These are phyloP conservation scores for Leptinotarsa peninsularis DNA, from an alignment of 2,888 invertebrate species.

Conservation along the genomic window DNA sequence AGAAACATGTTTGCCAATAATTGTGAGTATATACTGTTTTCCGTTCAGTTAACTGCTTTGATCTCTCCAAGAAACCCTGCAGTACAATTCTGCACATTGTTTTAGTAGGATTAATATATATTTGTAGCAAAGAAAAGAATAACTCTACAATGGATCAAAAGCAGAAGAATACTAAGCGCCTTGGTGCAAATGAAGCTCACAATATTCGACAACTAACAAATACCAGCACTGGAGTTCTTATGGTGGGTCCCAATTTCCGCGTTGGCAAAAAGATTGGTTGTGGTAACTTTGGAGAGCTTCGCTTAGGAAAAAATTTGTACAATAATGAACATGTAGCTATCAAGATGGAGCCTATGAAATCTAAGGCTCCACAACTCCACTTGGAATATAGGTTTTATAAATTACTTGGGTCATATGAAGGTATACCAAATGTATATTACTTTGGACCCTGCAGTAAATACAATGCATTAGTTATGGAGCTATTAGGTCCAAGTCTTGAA, in stretches of 20 bases:
- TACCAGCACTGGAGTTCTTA: conserved; percentile 88
- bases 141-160: conserved; percentile 39
- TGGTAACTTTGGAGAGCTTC: conserved; percentile 99
- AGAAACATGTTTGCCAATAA: conserved; percentile 65
- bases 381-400: conserved; percentile 99
- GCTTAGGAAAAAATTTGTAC: conserved; percentile 99
- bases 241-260: conserved; percentile 99
- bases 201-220: conserved; percentile 81
- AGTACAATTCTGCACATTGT: conserved; percentile 36
- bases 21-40: conserved; percentile 59
- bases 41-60: conserved; percentile 33
- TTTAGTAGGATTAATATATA: conserved; percentile 40
- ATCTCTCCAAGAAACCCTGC: conserved; percentile 29
- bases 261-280: conserved; percentile 99
- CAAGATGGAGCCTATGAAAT: conserved; percentile 99
- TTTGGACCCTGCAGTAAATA: conserved; percentile 99
- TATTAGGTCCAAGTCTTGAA: conserved; percentile 98
- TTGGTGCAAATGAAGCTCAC: conserved; percentile 76
- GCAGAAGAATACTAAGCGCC: conserved; percentile 38
- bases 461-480: conserved; percentile 99
- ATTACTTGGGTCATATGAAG: conserved; percentile 97
- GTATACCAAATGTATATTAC: conserved; percentile 99
- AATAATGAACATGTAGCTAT: conserved; percentile 99
- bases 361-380: conserved; percentile 99
- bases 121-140: conserved; percentile 39